Conservation (phyloP, 1,140 invertebrate species). For the Nilaparvata lugens region DNA sequence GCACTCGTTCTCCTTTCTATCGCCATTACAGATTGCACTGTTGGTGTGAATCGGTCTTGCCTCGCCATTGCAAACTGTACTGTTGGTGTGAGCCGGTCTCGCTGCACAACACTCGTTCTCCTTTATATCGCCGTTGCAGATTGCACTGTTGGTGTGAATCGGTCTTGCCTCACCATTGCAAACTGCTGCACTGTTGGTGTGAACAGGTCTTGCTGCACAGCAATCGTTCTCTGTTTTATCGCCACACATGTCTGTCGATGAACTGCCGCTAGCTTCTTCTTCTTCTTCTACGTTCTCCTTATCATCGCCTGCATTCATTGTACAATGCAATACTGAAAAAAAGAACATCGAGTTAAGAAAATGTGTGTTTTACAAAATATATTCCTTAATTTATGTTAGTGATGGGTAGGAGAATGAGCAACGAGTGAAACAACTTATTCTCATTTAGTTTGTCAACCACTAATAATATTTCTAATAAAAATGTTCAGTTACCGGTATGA, state of each 20-base stretch:
- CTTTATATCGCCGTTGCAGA: not conserved
- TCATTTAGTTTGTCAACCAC: too few relatives aligned
- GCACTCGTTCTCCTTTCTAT: not conserved
- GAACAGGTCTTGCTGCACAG: not conserved
- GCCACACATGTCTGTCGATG: not conserved
- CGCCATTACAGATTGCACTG: not conserved
- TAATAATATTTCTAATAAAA: too few relatives aligned
- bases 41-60: too few relatives aligned
- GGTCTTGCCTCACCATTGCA: not conserved
- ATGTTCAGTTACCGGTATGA: too few relatives aligned
- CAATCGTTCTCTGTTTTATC: not conserved
- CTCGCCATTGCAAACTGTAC: not conserved
- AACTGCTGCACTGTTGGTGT: not conserved
- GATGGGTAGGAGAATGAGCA: too few relatives aligned
- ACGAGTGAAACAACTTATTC: too few relatives aligned
- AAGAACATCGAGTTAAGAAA: too few relatives aligned
- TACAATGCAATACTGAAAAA: not conserved
- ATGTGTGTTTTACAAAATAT: too few relatives aligned
- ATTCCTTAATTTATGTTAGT: too few relatives aligned
- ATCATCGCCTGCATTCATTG: conserved; percentile 15
- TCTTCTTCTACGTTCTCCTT: conserved; percentile 5
- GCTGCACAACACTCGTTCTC: not conserved
- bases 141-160: not conserved
- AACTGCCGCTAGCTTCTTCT: not conserved
- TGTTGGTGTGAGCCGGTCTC: not conserved